Evolutionary conservation across 2,888 invertebrate genomes (phyloP), one percentile per base, ranked within the genome.

Genomic region (Xylocampa areola): DNA sequence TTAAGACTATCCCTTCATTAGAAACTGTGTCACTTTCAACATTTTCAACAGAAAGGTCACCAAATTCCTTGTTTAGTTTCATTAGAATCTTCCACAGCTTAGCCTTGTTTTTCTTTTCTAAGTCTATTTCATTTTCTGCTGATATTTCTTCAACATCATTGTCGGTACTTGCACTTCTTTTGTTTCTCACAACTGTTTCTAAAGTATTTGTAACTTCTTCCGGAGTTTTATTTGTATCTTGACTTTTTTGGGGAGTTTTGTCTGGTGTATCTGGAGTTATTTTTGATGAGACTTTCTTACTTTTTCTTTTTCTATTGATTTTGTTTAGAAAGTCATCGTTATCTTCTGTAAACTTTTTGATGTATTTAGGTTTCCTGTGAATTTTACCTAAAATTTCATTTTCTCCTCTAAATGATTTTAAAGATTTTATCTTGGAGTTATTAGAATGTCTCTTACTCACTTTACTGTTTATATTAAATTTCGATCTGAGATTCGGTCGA

Each of bases 51-150:
- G 88, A 80, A 16, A 87, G 45, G 17, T 84, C 76, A 10, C 82
- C 73, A 13, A 88, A 59, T 53, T 84, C 79, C 44, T 85, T 79
- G 16, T 88, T 83, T 2, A 91, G 68, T 61, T 82, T 86, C 6
- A 79, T 78, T 0, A 90, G 60, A 25, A 91, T 80, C 36, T 85
- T 87, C 70, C 82, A 84, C 2, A 87, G 44, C 25, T 85, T 84
- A 0, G 62, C 68, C 54, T 82, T 78, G 11, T 83, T 79, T 43
- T 75, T 79, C 10, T 64, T 63, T 25, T 77, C 73, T 0, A 68
- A 44, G 2, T 86, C 79, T 16, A 89, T 76, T 68, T 88, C 83
- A 37, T 90, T 91, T 58, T 88, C 87, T 29, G 66, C 53, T 8
- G 68, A 54, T 52, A 73, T 55, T 62, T 79, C 61, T 59, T 66